These are phyloP conservation scores for Tetramorium simillimum DNA, from an alignment of 1,140 invertebrate species.

Conservation along the genomic window DNA sequence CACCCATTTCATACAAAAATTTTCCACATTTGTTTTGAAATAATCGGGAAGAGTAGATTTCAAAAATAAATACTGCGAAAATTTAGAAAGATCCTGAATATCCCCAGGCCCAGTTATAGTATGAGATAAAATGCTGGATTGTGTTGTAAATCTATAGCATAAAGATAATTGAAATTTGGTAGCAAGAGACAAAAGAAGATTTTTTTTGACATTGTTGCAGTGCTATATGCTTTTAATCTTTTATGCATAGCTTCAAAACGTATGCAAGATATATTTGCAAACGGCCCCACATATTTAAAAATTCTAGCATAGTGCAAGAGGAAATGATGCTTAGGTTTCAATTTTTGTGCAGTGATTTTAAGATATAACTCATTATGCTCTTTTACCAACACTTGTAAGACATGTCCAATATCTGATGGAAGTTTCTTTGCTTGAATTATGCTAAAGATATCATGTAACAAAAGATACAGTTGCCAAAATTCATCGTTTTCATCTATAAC, in stretches of 20 bases:
- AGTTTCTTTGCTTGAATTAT: neutral
- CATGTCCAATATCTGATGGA: neutral
- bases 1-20: neutral
- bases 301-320: neutral
- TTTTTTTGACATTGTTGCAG: neutral
- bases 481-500: neutral
- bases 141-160: neutral
- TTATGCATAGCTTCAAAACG: neutral
- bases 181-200: neutral
- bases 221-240: neutral
- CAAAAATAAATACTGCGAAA: neutral
- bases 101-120: neutral
- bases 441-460: neutral
- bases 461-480: neutral
- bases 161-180: neutral
- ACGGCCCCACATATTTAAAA: neutral
- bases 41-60: neutral
- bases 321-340: constrained; percentile 2
- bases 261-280: neutral
- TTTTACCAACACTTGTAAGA: neutral
- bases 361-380: neutral
- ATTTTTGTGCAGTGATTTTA: neutral
- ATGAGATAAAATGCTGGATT: neutral
- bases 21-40: neutral
- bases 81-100: neutral